These are phyloP conservation scores for Spodoptera litura DNA, from an alignment of 1,140 invertebrate species.

Conservation along the genomic window DNA sequence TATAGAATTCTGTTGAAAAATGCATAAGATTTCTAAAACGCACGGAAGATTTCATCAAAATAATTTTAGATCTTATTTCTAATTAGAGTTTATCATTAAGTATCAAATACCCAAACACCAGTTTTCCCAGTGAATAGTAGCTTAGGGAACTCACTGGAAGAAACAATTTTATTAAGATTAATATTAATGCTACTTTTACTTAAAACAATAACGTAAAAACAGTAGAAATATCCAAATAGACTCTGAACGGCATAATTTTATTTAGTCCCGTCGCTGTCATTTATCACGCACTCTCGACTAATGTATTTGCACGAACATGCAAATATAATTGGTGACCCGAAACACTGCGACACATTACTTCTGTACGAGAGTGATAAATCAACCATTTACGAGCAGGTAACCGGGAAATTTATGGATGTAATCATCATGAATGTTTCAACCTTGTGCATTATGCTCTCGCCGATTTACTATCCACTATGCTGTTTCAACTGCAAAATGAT, in stretches of 20 bases:
- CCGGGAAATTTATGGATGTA: slow-evolving; percentile 60
- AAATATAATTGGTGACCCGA: slow-evolving; percentile 52
- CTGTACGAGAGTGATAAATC: slow-evolving; percentile 58
- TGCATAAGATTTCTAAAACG: no score
- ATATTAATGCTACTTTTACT: no score
- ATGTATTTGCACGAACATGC: slow-evolving; percentile 46
- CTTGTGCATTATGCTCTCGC: slow-evolving; percentile 47
- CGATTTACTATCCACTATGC: slow-evolving; percentile 43
- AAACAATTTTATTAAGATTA: no score
- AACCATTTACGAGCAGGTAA: slow-evolving; percentile 59
- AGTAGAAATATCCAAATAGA: not conserved
- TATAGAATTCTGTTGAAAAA: no score
- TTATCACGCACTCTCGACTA: slow-evolving; percentile 33
- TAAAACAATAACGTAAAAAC: not conserved
- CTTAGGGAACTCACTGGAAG: no score
- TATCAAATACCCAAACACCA: no score
- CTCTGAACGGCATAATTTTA: slow-evolving; percentile 23
- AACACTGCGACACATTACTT: slow-evolving; percentile 61
- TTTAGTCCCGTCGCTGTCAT: slow-evolving; percentile 19
- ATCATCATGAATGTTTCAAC: slow-evolving; percentile 61
- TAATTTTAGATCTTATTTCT: no score
- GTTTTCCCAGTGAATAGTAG: no score
- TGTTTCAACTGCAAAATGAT: slow-evolving; percentile 46
- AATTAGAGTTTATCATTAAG: no score
- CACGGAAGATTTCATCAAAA: no score